These are phyloP conservation scores for Leuctra nigra DNA, from an alignment of 2,888 invertebrate species.

Conservation along the genomic window DNA sequence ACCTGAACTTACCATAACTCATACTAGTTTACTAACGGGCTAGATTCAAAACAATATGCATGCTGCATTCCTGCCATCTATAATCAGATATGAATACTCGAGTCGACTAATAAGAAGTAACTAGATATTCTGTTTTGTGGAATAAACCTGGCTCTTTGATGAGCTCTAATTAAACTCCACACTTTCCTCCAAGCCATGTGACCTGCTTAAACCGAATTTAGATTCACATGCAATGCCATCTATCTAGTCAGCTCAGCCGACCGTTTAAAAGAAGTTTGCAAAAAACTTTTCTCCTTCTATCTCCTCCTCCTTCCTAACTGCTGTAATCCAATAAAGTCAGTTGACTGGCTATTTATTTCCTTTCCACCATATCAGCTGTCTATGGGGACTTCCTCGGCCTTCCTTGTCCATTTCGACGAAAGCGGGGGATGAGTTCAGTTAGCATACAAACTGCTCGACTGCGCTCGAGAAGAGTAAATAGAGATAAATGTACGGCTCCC, in stretches of 20 bases:
- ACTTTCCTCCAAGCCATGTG: no score
- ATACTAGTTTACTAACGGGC: no score
- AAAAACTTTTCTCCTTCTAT: neutral
- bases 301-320: slow-evolving; percentile 1
- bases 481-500: slow-evolving; percentile 8
- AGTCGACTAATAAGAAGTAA: no score
- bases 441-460: slow-evolving; percentile 8
- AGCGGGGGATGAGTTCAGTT: neutral
- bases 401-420: neutral
- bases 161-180: no score
- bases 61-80: no score
- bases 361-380: slow-evolving; percentile 12
- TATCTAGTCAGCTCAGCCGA: neutral
- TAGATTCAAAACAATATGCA: no score
- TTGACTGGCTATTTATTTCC: slow-evolving; percentile 13
- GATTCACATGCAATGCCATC: neutral
- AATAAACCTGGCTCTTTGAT: no score
- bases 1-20: no score
- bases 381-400: neutral
- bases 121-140: no score
- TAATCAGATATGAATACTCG: no score
- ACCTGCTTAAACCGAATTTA: no score
- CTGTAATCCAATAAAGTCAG: slow-evolving; percentile 13
- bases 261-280: slow-evolving; percentile 8
- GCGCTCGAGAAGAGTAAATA: slow-evolving; percentile 4